Conservation (phyloP, 1,140 invertebrate species). For the Neodiprion fabricii region DNA sequence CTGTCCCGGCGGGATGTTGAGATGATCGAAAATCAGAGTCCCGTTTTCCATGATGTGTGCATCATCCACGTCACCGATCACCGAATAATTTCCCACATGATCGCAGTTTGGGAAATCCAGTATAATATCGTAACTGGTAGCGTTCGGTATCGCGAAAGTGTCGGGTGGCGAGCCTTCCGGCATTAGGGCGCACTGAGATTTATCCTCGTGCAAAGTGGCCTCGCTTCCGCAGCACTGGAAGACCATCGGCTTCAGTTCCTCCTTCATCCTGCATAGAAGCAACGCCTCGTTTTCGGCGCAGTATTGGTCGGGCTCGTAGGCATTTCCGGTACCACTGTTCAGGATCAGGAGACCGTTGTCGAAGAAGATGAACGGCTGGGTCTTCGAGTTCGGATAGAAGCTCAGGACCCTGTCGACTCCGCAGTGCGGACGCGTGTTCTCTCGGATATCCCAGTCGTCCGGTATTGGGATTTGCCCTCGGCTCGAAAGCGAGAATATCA, state of each 20-base stretch:
- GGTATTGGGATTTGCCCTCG: constrained; percentile 52
- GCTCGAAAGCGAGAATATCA: constrained; percentile 61
- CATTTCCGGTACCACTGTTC: constrained; percentile 42
- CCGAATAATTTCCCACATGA: constrained; percentile 52
- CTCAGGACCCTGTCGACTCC: constrained; percentile 43
- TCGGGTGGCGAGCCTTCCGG: constrained; percentile 43
- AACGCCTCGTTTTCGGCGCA: constrained; percentile 67
- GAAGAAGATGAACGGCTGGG: constrained; percentile 58
- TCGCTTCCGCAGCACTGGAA: constrained; percentile 66
- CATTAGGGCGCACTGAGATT: constrained; percentile 53
- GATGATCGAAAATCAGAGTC: constrained; percentile 58
- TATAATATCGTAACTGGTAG: constrained; percentile 47
- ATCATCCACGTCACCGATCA: constrained; percentile 60
- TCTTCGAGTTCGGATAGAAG: constrained; percentile 41
- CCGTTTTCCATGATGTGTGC: constrained; percentile 56
- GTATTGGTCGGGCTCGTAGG: constrained; percentile 59
- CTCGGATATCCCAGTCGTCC: constrained; percentile 57
- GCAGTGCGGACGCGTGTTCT: constrained; percentile 53
- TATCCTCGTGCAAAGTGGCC: constrained; percentile 64
- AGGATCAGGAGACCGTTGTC: constrained; percentile 65
- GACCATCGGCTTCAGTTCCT: constrained; percentile 56
- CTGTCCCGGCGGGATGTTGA: constrained; percentile 57
- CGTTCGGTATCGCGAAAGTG: constrained; percentile 42
- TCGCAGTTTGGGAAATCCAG: constrained; percentile 64
- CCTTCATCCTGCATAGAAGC: constrained; percentile 63